phyloP scores from a whole-genome alignment of 1,140 invertebrate genomes.

The Sminthurides bifidus region DNA sequence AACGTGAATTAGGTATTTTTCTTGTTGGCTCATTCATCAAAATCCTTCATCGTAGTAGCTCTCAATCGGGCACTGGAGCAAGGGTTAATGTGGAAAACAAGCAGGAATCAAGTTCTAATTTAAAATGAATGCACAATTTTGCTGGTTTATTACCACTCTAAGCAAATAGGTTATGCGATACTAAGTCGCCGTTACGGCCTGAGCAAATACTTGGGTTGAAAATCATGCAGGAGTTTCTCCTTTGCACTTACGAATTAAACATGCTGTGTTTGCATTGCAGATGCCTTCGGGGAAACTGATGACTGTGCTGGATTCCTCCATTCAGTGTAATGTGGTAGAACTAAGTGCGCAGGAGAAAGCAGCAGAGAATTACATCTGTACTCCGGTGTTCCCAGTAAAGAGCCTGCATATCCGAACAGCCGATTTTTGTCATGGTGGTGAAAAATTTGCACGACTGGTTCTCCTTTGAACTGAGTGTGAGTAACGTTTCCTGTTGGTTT shows the following conservation, averaged over 20 bases:
- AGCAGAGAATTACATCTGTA: not conserved
- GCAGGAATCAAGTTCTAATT: not conserved
- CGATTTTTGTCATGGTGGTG: constrained; percentile 6
- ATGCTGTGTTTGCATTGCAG: not conserved
- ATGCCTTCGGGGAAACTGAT: not conserved
- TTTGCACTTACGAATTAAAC: too few relatives aligned
- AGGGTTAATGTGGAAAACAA: not conserved
- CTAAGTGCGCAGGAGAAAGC: not conserved
- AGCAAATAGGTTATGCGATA: not conserved
- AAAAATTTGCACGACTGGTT: not conserved
- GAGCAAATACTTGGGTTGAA: not conserved
- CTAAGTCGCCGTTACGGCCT: not conserved
- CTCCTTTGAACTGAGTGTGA: too few relatives aligned
- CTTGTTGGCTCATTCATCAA: not conserved
- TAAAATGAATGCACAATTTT: not conserved
- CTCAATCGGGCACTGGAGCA: not conserved
- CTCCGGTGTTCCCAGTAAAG: constrained; percentile 1
- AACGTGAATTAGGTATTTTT: too few relatives aligned
- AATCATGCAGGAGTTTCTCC: too few relatives aligned
- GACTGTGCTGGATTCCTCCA: not conserved
- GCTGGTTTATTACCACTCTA: not conserved
- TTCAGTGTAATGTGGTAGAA: constrained; percentile 6
- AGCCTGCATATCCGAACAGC: not conserved
- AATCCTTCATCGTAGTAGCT: not conserved
- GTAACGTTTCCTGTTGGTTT: not conserved